Evolutionary conservation across 1,140 invertebrate genomes (phyloP), one percentile per base, ranked within the genome.

Genomic region (Lasioglossum baleicum): DNA sequence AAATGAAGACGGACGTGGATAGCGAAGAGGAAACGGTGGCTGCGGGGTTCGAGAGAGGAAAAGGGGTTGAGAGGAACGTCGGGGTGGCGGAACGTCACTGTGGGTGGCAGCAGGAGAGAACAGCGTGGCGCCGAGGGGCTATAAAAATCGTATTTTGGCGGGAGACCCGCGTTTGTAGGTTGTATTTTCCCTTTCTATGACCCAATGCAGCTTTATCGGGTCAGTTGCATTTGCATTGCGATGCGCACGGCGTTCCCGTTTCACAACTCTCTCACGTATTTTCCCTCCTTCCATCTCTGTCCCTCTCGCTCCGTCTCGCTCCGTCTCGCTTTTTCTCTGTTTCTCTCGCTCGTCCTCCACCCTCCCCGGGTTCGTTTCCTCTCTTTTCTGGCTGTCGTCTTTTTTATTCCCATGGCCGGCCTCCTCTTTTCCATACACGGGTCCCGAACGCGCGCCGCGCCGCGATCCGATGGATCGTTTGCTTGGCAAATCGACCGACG

Each of bases 111-210:
- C 22, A 51, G 22, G 26, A 11, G 80, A 69, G 67, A 71, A 79
- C 69, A 61, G 72, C 82, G 79, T 84, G 83, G 77, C 80, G 75
- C 83, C 69, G 82, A 53, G 75, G 78, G 78, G 81, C 83, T 71
- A 85, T 90, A 91, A 90, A 91, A 90, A 91, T 90, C 83, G 85
- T 88, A 91, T 91, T 91, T 91, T 88, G 83, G 86, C 84, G 82
- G 87, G 83, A 90, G 83, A 22, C 63, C 51, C 73, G 56, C 84
- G 87, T 89, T 91, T 88, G 87, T 88, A 90, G 88, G 87, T 91
- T 91, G 89, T 90, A 90, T 91, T 92, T 92, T 92, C 90, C 90
- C 90, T 91, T 92, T 92, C 91, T 91, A 91, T 91, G 90, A 92
- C 90, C 90, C 88, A 88, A 91, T 91, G 87, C 87, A 88, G 88